Conservation (phyloP, 2,797 vertebrate genomes). For the Pangasius djambal region DNA sequence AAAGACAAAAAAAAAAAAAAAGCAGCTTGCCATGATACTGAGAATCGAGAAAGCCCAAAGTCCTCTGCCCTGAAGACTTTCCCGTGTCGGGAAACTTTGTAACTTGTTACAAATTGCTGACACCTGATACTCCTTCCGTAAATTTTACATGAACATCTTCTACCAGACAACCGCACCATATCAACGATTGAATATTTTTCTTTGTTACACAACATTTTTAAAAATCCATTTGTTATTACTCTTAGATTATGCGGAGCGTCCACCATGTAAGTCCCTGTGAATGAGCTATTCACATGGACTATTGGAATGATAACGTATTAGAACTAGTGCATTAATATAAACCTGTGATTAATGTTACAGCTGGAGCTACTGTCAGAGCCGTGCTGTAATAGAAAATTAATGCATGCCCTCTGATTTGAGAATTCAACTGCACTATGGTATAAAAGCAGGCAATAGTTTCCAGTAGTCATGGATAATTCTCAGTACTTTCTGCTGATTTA, state of each 20-base stretch:
- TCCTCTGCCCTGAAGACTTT: background rate
- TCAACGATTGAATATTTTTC: background rate
- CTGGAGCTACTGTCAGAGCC: background rate
- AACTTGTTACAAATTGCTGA: conserved; percentile 3
- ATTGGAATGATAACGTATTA: background rate
- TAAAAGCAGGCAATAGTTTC: background rate
- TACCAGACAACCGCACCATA: background rate
- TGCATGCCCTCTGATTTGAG: background rate
- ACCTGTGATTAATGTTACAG: conserved; percentile 3
- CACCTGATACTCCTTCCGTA: background rate
- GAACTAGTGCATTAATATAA: background rate
- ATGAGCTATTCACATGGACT: background rate
- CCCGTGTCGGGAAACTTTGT: background rate
- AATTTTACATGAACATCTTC: background rate
- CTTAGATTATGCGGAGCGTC: background rate
- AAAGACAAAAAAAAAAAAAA: background rate
- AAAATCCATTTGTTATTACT: background rate
- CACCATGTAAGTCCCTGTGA: background rate
- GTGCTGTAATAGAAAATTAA: background rate
- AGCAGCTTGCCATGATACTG: background rate
- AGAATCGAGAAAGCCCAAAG: conserved; percentile 1
- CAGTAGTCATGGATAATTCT: background rate
- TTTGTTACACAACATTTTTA: background rate
- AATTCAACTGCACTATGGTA: background rate
- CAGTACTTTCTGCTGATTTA: background rate